Evolutionary conservation across 2,888 invertebrate species (phyloP), one percentile per base, ranked within the genome.

Genomic region (Salticus scenicus): DNA sequence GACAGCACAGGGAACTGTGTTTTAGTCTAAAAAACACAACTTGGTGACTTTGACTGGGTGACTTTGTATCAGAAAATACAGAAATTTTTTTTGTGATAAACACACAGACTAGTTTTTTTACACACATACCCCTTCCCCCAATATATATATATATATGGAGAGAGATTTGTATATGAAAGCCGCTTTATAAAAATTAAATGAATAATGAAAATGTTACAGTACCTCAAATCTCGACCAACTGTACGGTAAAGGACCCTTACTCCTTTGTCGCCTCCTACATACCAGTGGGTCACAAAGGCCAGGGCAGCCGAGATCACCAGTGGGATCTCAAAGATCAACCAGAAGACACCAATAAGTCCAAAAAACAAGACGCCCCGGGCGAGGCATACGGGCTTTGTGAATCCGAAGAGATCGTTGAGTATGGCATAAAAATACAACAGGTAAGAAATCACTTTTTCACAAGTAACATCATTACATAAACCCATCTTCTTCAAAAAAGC

Each of bases 381-480:
- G 33, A 81, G 2, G 31, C 75, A 81, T 0, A 31, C 28, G 0
- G 70, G 31, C 5, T 63, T 57, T 10, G 63, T 31, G 2, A 81
- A 27, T 8, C 81, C 81, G 27, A 81, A 81, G 5, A 75, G 17
- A 27, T 81, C 81, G 42, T 81, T 71, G 17, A 81, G 24, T 0
- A 57, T 14, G 17, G 74, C 73, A 14, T 28, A 10, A 2, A 63
- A 7, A 63, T 70, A 81, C 17, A 37, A 33, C 17, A n/a, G 20
- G 33, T 31, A 80, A 1, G 27, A 42, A 20, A 33, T 12, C 14
- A 74, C 14, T 20, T 74, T 73, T 14, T 73, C 24, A 33, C 14
- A 17, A 12, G 67, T 37, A n/a, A 27, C n/a, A 12, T 57, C 12
- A 5, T 4, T 24, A 12, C 57, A 57, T 24, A 57, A 2, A 4